Conservation (phyloP, 2,113 vertebrate genomes). For the Tympanuchus pallidicinctus region DNA sequence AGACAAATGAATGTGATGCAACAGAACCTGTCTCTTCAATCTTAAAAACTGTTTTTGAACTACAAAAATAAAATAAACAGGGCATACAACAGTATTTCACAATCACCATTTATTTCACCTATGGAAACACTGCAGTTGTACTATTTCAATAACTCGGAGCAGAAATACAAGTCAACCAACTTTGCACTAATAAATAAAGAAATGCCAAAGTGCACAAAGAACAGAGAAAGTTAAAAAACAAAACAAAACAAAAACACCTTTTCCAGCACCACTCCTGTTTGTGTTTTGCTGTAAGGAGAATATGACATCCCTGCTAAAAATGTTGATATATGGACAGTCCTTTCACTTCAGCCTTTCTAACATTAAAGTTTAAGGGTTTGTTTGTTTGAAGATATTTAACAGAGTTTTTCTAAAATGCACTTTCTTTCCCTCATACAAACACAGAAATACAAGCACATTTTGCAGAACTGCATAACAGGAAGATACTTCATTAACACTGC, state of each 20-base stretch:
- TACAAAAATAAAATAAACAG: background rate
- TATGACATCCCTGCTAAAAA: background rate
- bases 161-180: background rate
- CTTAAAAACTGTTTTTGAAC: background rate
- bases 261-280: background rate
- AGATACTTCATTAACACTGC: background rate
- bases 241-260: background rate
- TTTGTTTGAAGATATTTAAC: background rate
- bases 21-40: background rate
- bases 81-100: background rate
- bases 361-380: background rate
- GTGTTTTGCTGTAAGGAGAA: background rate
- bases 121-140: background rate
- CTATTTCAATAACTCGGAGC: background rate
- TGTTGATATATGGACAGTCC: background rate
- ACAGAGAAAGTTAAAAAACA: background rate
- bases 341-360: background rate
- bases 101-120: background rate
- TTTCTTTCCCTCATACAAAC: background rate
- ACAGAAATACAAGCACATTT: background rate
- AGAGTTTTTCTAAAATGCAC: background rate
- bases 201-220: background rate
- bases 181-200: background rate
- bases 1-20: background rate
- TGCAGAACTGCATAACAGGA: background rate